Conservation (phyloP, 1,140 invertebrate genomes). For the Eriosoma lanigerum region DNA sequence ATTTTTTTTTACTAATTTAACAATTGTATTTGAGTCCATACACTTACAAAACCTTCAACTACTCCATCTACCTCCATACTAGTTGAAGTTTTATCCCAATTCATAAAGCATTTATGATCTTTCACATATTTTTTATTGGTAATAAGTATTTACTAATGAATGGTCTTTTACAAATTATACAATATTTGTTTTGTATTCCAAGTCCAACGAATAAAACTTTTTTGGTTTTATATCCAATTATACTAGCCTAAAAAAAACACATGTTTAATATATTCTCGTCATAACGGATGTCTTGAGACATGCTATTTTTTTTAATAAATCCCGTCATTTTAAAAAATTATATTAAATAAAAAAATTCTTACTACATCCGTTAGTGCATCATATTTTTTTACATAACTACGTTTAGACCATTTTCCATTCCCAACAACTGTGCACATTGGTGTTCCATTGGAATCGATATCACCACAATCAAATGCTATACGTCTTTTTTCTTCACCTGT, state of each 20-base stretch:
- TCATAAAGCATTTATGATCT: slow-evolving; percentile 1
- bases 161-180: not conserved
- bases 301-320: too few species aligned
- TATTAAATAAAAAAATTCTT: too few species aligned
- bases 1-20: not conserved
- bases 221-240: not conserved
- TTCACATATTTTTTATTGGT: not conserved
- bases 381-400: not conserved
- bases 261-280: not conserved
- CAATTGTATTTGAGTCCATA: slow-evolving; percentile 8
- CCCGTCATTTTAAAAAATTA: too few species aligned
- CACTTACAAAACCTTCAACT: slow-evolving; percentile 4
- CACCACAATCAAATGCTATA: too few species aligned
- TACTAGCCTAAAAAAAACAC: not conserved
- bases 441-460: too few species aligned
- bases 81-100: slow-evolving; percentile 21
- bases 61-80: not conserved
- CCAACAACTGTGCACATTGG: too few species aligned
- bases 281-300: too few species aligned
- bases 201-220: not conserved
- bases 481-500: too few species aligned
- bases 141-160: too few species aligned
- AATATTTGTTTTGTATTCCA: not conserved
- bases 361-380: not conserved
- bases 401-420: not conserved